phyloP scores from a whole-genome alignment of 2,797 vertebrate species.

The Pipistrellus pipistrellus region DNA sequence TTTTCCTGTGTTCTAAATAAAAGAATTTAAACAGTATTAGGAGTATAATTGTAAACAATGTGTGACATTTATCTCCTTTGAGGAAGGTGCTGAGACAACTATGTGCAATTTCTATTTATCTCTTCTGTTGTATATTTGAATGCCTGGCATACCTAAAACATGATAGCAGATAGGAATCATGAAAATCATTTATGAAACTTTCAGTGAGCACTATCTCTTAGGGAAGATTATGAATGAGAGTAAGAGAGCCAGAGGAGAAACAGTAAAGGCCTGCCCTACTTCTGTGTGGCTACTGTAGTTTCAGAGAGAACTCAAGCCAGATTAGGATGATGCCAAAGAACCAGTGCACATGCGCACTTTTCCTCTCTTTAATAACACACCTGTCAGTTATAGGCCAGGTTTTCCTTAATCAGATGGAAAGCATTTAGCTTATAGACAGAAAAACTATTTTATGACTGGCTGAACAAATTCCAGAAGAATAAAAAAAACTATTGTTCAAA shows the following conservation, averaged over 20 bases:
- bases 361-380: neutral
- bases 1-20: neutral
- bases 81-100: neutral
- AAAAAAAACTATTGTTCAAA: slow-evolving; percentile 31
- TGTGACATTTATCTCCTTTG: neutral
- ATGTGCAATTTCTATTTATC: neutral
- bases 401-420: slow-evolving; percentile 36
- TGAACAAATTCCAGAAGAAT: slow-evolving; percentile 39
- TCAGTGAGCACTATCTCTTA: slow-evolving; percentile 1
- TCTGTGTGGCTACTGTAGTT: neutral
- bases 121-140: neutral
- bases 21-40: neutral
- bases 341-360: neutral
- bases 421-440: neutral
- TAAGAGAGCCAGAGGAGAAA: neutral
- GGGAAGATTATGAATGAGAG: neutral
- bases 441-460: neutral
- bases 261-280: neutral
- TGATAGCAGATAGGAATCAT: neutral
- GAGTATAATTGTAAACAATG: neutral
- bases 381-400: neutral
- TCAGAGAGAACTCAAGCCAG: slow-evolving; percentile 19
- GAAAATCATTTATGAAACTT: slow-evolving; percentile 31
- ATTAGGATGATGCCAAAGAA: neutral
- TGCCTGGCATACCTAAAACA: neutral